Conservation (phyloP, 1,140 invertebrate genomes). For the Zaprionus davidi region DNA sequence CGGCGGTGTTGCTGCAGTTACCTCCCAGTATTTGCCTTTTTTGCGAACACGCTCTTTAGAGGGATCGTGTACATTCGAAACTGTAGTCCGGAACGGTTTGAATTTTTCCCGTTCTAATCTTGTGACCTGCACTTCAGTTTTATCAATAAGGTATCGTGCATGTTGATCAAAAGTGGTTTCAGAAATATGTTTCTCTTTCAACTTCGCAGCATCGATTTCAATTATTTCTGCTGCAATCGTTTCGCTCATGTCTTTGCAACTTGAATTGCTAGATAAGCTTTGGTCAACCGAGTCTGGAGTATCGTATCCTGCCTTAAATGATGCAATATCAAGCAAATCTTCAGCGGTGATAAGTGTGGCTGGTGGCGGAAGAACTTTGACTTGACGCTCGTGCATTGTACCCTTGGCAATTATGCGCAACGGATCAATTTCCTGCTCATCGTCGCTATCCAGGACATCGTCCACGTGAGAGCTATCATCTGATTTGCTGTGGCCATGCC, state of each 20-base stretch:
- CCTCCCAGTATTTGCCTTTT: constrained; percentile 87
- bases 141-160: constrained; percentile 87
- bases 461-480: constrained; percentile 61
- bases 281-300: constrained; percentile 57
- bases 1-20: constrained; percentile 89
- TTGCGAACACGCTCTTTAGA: constrained; percentile 87
- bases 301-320: constrained; percentile 67
- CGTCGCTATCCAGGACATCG: constrained; percentile 87
- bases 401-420: constrained; percentile 88
- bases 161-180: constrained; percentile 84
- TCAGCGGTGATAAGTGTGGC: constrained; percentile 86
- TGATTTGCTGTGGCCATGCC: constrained; percentile 85
- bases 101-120: constrained; percentile 85
- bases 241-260: constrained; percentile 1
- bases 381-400: constrained; percentile 86
- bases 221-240: constrained; percentile 54
- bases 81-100: constrained; percentile 88
- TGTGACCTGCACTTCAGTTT: constrained; percentile 85
- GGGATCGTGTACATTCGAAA: constrained; percentile 87
- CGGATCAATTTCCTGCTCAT: constrained; percentile 88
- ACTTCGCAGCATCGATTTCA: constrained; percentile 53
- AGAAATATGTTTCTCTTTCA: constrained; percentile 25
- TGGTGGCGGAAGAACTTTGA: constrained; percentile 85
- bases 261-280: constrained; percentile 37
- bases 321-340: constrained; percentile 86